Conservation (phyloP, 2,797 vertebrate species). For the Orestias chungarensis region DNA sequence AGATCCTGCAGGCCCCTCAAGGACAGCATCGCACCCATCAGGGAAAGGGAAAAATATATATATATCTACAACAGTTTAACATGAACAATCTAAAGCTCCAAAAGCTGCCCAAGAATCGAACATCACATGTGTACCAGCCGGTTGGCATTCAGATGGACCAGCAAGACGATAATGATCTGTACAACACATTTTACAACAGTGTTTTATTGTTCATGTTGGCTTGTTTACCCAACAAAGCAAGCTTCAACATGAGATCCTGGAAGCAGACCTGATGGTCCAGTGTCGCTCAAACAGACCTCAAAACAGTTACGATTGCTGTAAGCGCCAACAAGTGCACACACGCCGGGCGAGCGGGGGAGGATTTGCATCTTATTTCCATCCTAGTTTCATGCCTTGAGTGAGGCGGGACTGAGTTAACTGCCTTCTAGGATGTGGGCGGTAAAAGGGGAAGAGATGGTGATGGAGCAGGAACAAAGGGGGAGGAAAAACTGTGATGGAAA, state of each 20-base stretch:
- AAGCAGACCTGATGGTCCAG: constrained; percentile 19
- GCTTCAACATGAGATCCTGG: constrained; percentile 11
- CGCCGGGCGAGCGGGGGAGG: constrained; percentile 35
- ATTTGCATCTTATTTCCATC: constrained; percentile 86
- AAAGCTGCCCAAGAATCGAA: neutral
- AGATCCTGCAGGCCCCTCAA: neutral
- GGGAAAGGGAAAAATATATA: neutral
- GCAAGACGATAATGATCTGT: constrained; percentile 52
- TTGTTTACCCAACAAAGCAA: constrained; percentile 62
- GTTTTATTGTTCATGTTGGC: constrained; percentile 52
- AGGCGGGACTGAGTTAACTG: constrained; percentile 48
- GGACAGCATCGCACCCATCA: neutral
- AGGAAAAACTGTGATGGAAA: constrained; percentile 56
- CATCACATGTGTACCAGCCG: constrained; percentile 3
- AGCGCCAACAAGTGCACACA: constrained; percentile 58
- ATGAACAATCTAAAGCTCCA: neutral
- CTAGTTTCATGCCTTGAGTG: constrained; percentile 61
- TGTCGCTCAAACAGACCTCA: constrained; percentile 31
- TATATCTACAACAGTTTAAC: neutral
- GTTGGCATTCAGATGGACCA: constrained; percentile 29
- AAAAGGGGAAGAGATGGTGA: neutral
- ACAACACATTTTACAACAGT: constrained; percentile 40
- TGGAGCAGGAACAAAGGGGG: neutral
- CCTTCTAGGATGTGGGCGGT: constrained; percentile 48
- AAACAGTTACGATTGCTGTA: constrained; percentile 30